Conservation (phyloP, 1,140 invertebrate species). For the Tetragonula clypearis region DNA sequence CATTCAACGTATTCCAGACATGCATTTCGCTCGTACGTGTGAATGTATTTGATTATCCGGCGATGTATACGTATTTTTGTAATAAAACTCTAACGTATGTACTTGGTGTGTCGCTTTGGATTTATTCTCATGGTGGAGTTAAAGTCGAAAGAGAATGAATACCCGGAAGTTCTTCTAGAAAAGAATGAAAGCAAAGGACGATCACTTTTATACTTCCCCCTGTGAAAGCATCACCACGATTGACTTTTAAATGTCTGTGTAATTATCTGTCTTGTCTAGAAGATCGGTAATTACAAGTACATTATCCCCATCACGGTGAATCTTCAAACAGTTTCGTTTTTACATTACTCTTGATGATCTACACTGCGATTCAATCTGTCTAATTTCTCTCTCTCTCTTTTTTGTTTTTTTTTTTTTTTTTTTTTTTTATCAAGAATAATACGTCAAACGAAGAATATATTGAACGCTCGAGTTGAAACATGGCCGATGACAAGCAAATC, state of each 20-base stretch:
- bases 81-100: slow-evolving; percentile 39
- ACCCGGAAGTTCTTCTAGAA: background rate
- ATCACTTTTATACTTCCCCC: background rate
- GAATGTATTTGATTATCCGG: background rate
- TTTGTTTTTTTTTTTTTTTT: background rate
- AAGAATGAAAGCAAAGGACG: background rate
- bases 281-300: background rate
- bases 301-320: background rate
- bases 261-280: background rate
- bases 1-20: too few species aligned
- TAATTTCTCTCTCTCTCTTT: background rate
- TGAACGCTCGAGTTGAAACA: background rate
- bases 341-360: background rate
- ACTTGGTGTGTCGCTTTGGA: too few species aligned
- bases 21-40: background rate
- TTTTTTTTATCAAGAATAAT: too few species aligned
- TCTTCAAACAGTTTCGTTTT: background rate
- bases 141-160: too few species aligned
- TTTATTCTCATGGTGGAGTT: background rate
- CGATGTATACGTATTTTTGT: background rate
- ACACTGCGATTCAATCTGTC: background rate
- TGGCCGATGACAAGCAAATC: background rate
- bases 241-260: background rate
- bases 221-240: background rate
- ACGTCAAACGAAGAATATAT: too few species aligned